These are phyloP conservation scores for Scaptodrosophila lebanonensis DNA, from an alignment of 1,140 invertebrate species.

Conservation along the genomic window DNA sequence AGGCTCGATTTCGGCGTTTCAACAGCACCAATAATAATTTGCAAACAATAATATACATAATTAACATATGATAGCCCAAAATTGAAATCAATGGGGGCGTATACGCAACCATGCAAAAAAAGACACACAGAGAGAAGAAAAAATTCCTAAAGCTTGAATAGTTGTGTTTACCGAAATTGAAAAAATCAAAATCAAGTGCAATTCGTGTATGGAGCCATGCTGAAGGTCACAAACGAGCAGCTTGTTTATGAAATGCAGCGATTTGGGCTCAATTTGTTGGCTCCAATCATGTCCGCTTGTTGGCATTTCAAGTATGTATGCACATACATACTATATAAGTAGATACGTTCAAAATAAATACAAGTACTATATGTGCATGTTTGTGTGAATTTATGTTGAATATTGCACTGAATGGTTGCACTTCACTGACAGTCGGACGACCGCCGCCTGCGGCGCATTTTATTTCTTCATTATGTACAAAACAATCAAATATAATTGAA, in stretches of 20 bases:
- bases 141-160: too few species aligned
- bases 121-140: constrained; percentile 1
- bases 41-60: constrained; percentile 50
- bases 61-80: constrained; percentile 42
- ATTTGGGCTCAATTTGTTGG: too few species aligned
- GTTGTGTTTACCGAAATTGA: constrained; percentile 9
- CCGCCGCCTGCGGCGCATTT: constrained; percentile 41
- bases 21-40: constrained; percentile 9
- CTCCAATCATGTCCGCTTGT: too few species aligned
- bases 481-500: constrained; percentile 62
- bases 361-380: too few species aligned
- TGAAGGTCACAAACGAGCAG: constrained; percentile 30
- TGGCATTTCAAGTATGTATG: too few species aligned
- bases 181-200: constrained; percentile 34
- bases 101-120: constrained; percentile 8
- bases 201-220: constrained; percentile 1
- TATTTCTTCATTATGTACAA: constrained; percentile 58
- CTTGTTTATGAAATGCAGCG: constrained; percentile 22
- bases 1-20: constrained; percentile 14
- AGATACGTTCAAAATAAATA: too few species aligned
- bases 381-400: too few species aligned
- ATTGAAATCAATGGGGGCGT: constrained; percentile 13
- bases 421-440: too few species aligned
- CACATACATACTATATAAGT: too few species aligned
- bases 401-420: too few species aligned